These are phyloP conservation scores for Ametastegia equiseti DNA, from an alignment of 2,888 invertebrate genomes.

Conservation along the genomic window DNA sequence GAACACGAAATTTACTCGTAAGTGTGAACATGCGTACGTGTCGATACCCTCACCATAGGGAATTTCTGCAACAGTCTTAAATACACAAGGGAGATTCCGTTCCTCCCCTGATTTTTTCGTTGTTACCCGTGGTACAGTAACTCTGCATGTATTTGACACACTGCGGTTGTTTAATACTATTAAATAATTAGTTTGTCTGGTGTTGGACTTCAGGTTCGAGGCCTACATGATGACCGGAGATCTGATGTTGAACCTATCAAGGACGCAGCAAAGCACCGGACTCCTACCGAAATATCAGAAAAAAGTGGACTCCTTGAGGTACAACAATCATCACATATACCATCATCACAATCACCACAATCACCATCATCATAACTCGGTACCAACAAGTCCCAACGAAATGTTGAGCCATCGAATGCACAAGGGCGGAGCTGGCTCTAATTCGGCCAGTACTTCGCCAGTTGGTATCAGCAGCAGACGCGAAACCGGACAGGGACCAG, in stretches of 20 bases:
- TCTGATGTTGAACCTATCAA: constrained; percentile 93
- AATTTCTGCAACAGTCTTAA: too few species aligned
- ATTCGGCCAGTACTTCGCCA: constrained; percentile 78
- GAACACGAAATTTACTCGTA: too few species aligned
- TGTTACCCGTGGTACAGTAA: background rate
- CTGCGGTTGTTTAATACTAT: background rate
- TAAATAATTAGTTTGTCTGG: background rate
- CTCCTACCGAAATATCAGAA: constrained; percentile 81
- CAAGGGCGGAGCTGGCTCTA: constrained; percentile 74
- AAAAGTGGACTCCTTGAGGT: constrained; percentile 78
- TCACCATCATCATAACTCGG: constrained; percentile 79
- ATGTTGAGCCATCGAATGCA: constrained; percentile 79
- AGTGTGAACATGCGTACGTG: too few species aligned
- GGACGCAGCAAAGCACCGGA: constrained; percentile 84
- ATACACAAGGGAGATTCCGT: too few species aligned
- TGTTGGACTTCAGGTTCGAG: constrained; percentile 82
- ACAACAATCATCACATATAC: constrained; percentile 80
- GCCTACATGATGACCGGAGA: constrained; percentile 99
- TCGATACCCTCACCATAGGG: too few species aligned
- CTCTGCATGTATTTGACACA: background rate
- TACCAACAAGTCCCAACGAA: constrained; percentile 85
- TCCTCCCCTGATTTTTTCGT: background rate
- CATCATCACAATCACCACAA: constrained; percentile 77
- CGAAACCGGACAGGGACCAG: constrained; percentile 64
- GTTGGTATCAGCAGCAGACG: constrained; percentile 78